A percentile compares a stretch with the other conserved stretches of the same genome.
phyloP scores from a whole-genome alignment of 2,888 invertebrate species.

The Plebejus anna region DNA sequence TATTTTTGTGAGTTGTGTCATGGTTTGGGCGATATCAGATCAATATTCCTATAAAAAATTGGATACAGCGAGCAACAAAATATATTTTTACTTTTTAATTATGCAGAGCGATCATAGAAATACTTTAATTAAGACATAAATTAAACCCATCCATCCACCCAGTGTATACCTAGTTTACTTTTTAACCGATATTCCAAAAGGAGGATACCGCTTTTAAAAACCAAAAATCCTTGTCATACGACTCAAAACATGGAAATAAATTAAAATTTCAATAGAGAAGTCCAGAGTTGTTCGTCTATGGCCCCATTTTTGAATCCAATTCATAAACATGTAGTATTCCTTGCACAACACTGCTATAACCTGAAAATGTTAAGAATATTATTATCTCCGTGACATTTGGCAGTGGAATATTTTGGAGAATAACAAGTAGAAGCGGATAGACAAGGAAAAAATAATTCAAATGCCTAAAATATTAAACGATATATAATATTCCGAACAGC shows the following conservation, averaged over 20 bases:
- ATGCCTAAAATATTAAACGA: not conserved
- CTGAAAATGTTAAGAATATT: not conserved
- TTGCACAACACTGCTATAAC: constrained; percentile 1
- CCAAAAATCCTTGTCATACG: too few relatives aligned
- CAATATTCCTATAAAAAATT: too few relatives aligned
- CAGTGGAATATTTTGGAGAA: not conserved
- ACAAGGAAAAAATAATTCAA: not conserved
- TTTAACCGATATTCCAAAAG: too few relatives aligned
- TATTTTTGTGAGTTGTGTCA: too few relatives aligned
- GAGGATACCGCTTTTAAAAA: too few relatives aligned
- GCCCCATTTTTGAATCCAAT: constrained; percentile 15
- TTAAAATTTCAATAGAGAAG: not conserved
- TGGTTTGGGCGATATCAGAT: too few relatives aligned
- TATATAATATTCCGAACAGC: not conserved
- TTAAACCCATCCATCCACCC: too few relatives aligned
- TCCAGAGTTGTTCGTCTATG: not conserved
- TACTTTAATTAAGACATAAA: too few relatives aligned
- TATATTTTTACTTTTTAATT: too few relatives aligned
- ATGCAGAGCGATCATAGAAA: too few relatives aligned
- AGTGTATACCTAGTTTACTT: too few relatives aligned
- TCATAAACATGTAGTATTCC: constrained; percentile 11
- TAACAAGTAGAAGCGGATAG: not conserved
- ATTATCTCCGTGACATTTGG: not conserved
- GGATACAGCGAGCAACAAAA: too few relatives aligned
- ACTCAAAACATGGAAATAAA: not conserved